Evolutionary conservation across 1,140 invertebrate genomes (phyloP).

Genomic region (Caligus rogercresseyi): DNA sequence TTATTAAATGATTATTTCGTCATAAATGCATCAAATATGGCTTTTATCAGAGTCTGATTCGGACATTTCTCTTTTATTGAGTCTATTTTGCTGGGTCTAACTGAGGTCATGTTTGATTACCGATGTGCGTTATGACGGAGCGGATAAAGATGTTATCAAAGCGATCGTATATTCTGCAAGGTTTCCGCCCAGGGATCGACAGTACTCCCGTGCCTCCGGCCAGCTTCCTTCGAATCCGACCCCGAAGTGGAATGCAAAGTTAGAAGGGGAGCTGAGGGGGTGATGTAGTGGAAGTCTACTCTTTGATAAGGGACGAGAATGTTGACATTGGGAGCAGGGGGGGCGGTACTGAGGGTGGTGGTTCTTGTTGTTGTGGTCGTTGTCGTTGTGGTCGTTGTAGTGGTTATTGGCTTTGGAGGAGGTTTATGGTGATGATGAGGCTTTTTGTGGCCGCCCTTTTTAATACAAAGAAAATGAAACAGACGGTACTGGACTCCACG

Average conservation of each 20-base stretch:
- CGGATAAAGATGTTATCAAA: too few relatives aligned
- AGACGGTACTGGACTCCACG: neutral
- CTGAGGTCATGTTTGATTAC: too few relatives aligned
- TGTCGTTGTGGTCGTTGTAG: neutral
- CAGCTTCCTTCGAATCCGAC: neutral
- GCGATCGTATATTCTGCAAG: neutral
- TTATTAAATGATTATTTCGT: too few relatives aligned
- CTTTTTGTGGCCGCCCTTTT: neutral
- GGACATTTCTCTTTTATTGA: too few relatives aligned
- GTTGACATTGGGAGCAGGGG: neutral
- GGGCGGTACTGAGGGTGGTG: neutral
- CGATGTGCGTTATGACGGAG: too few relatives aligned
- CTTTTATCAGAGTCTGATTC: too few relatives aligned
- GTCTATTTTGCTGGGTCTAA: too few relatives aligned
- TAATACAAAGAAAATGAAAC: neutral
- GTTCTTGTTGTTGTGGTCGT: neutral
- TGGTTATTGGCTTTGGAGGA: neutral
- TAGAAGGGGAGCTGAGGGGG: neutral
- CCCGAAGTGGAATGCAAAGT: neutral
- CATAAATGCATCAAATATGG: too few relatives aligned
- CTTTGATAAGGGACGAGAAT: neutral
- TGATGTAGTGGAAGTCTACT: neutral
- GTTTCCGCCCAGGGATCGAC: neutral
- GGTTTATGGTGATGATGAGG: neutral
- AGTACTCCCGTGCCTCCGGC: neutral